A percentile compares a stretch with the other conserved stretches of the same genome.
These are phyloP conservation scores for Trachemys scripta DNA, from an alignment of 2,113 vertebrate species.

Conservation along the genomic window DNA sequence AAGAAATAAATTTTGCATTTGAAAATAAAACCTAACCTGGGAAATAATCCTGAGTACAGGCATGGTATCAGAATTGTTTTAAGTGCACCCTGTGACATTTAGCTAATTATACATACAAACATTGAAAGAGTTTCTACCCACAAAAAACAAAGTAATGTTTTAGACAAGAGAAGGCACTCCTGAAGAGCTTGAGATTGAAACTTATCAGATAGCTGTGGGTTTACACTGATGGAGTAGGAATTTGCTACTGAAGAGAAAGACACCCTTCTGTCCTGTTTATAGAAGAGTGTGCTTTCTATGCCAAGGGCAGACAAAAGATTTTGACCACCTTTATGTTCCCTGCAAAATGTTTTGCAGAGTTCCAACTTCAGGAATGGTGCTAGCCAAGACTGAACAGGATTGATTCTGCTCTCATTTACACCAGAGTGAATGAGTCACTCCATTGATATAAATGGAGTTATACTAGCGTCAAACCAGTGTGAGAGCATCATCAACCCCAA, in stretches of 20 bases:
- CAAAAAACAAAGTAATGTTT: not conserved
- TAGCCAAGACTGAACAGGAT: not conserved
- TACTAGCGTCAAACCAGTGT: not conserved
- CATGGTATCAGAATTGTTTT: not conserved
- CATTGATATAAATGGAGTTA: not conserved
- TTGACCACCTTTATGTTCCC: not conserved
- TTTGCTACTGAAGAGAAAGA: not conserved
- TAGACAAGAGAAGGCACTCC: not conserved
- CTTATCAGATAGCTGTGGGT: not conserved
- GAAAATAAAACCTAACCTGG: not conserved
- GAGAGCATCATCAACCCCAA: not conserved
- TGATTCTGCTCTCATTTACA: not conserved
- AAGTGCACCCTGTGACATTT: not conserved
- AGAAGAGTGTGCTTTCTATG: not conserved
- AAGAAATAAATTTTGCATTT: not conserved
- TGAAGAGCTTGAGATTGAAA: not conserved
- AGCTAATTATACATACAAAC: not conserved
- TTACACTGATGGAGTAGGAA: not conserved
- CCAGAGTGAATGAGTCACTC: not conserved
- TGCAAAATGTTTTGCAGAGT: not conserved
- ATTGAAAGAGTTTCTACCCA: not conserved
- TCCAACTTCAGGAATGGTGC: not conserved
- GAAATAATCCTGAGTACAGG: not conserved
- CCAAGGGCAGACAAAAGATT: not conserved
- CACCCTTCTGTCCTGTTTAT: not conserved